Conservation (phyloP, 2,888 invertebrate genomes). For the Epinotia nisella region DNA sequence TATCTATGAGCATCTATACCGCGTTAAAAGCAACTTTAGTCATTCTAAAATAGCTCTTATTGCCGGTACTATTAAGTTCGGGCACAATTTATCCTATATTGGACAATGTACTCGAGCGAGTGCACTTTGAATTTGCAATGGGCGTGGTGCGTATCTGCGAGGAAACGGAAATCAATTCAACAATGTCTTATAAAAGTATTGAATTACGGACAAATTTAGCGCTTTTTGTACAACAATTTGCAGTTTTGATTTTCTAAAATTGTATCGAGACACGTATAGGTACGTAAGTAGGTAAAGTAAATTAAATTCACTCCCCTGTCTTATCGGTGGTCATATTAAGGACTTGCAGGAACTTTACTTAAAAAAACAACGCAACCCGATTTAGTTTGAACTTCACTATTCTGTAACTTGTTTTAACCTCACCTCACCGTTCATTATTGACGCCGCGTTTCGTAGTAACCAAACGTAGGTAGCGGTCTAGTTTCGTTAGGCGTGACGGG, state of each 20-base stretch:
- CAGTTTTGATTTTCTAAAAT: background rate
- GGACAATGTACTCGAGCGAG: conserved; percentile 47
- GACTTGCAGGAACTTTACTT: too few relatives aligned
- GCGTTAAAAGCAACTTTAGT: background rate
- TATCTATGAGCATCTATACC: conserved; percentile 27
- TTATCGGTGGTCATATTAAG: too few relatives aligned
- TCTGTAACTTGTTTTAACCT: too few relatives aligned
- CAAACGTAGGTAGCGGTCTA: too few relatives aligned
- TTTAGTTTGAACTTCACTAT: too few relatives aligned
- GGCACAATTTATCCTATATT: conserved; percentile 6
- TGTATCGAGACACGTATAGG: background rate
- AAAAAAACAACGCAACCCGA: background rate
- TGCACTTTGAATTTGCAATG: conserved; percentile 57
- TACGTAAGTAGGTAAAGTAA: too few relatives aligned
- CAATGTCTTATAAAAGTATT: conserved; percentile 67
- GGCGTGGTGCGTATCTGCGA: conserved; percentile 75
- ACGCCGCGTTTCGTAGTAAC: too few relatives aligned
- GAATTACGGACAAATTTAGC: conserved; percentile 62
- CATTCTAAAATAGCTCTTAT: background rate
- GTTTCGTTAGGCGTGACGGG: too few relatives aligned
- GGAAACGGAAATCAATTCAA: conserved; percentile 80
- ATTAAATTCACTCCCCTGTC: too few relatives aligned
- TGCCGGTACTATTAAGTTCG: too few relatives aligned
- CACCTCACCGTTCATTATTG: too few relatives aligned
- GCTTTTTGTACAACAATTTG: background rate